Conservation (phyloP, 2,797 vertebrate genomes). For the Trachops cirrhosus region DNA sequence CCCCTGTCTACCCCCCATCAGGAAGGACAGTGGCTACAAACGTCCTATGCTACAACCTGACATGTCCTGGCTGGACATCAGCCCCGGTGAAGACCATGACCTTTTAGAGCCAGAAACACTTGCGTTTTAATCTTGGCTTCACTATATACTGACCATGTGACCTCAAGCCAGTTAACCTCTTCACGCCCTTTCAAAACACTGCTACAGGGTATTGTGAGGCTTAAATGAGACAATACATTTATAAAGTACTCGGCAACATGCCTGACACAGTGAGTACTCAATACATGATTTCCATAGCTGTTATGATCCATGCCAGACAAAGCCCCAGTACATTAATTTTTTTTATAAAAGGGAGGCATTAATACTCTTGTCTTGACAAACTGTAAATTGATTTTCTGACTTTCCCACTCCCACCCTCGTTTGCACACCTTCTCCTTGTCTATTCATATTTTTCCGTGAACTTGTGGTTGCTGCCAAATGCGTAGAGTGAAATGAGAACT, state of each 20-base stretch:
- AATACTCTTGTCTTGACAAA: slow-evolving; percentile 57
- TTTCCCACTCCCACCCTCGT: not conserved
- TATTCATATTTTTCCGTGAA: slow-evolving; percentile 43
- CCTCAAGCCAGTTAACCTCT: not conserved
- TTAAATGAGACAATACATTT: slow-evolving; percentile 44
- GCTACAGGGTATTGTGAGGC: not conserved
- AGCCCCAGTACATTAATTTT: slow-evolving; percentile 12
- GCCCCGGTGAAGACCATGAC: not conserved
- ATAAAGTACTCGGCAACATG: slow-evolving; percentile 9
- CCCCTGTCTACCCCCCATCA: too few species aligned
- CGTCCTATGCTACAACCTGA: not conserved
- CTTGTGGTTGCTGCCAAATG: slow-evolving; percentile 45
- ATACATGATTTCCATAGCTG: not conserved
- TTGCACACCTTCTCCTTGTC: slow-evolving; percentile 1
- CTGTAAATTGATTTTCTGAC: slow-evolving; percentile 65
- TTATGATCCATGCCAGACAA: slow-evolving; percentile 45
- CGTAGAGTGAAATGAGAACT: slow-evolving; percentile 38
- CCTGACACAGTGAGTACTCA: not conserved
- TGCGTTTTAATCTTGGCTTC: not conserved
- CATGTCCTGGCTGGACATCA: not conserved
- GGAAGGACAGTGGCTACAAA: not conserved
- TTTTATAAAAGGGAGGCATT: slow-evolving; percentile 25
- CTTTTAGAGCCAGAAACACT: not conserved
- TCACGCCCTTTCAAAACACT: not conserved
- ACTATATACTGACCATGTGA: not conserved